Conservation (phyloP, 2,888 invertebrate species). For the Coleophora flavipennella region DNA sequence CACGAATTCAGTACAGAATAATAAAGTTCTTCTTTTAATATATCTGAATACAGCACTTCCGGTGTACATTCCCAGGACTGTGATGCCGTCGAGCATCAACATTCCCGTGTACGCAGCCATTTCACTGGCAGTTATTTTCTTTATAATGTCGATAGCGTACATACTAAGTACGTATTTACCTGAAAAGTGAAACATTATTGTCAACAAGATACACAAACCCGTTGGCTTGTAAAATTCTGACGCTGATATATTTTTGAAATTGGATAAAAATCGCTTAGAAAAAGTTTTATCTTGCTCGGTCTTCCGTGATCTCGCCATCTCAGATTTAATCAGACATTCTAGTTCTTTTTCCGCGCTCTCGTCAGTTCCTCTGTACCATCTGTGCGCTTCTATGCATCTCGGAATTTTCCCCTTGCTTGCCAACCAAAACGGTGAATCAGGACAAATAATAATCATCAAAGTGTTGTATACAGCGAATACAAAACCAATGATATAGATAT, state of each 20-base stretch:
- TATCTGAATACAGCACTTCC: constrained; percentile 11
- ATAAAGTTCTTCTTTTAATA: constrained; percentile 9
- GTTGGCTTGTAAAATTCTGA: constrained; percentile 1
- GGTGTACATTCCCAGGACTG: constrained; percentile 12
- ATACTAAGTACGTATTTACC: constrained; percentile 15
- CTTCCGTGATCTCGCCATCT: neutral
- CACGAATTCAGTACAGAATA: constrained; percentile 5
- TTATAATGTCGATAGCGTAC: constrained; percentile 18
- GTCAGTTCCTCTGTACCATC: constrained; percentile 15
- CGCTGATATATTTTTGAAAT: neutral
- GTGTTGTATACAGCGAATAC: constrained; percentile 4
- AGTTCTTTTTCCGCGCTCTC: neutral
- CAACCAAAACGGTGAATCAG: constrained; percentile 18
- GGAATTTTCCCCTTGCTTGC: constrained; percentile 13
- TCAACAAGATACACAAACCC: neutral
- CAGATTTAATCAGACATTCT: neutral
- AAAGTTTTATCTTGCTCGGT: neutral
- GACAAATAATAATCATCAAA: constrained; percentile 11
- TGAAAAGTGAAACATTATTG: constrained; percentile 8
- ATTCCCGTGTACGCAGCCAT: constrained; percentile 14
- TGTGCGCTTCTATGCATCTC: constrained; percentile 12
- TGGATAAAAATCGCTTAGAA: neutral
- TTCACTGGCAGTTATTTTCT: constrained; percentile 14
- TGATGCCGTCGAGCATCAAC: constrained; percentile 7
- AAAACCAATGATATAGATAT: constrained; percentile 10